Evolutionary conservation across 37 sponge, comb jelly and placozoan species (phyloP).

Genomic region (Mnemiopsis leidyi): DNA sequence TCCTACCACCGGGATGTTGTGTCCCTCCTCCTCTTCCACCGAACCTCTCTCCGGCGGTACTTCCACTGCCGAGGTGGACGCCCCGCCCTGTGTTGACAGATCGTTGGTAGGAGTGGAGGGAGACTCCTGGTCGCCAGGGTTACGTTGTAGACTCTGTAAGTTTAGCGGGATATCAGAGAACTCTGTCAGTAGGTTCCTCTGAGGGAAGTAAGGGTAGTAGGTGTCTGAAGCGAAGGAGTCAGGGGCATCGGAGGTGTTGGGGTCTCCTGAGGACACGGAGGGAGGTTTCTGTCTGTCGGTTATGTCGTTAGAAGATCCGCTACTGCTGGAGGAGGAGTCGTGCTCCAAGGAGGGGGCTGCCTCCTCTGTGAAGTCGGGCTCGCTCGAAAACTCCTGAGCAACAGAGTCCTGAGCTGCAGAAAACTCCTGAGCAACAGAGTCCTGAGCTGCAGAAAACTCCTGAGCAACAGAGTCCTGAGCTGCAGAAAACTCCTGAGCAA

Average conservation of each 20-base stretch:
- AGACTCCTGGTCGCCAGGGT: not conserved
- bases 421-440: not conserved
- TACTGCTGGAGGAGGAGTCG: not conserved
- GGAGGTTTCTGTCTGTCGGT: conserved; percentile 22
- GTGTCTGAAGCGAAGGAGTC: conserved; percentile 32
- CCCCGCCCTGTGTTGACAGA: conserved; percentile 18
- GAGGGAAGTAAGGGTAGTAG: not conserved
- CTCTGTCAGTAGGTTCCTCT: not conserved
- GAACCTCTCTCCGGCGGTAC: not conserved
- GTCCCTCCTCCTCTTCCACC: not conserved
- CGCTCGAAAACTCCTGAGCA: not conserved
- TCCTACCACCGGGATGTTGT: conserved; percentile 6
- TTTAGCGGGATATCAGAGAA: not conserved
- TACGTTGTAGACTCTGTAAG: not conserved
- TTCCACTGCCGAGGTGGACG: not conserved
- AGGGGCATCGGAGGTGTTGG: conserved; percentile 67
- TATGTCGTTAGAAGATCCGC: not conserved
- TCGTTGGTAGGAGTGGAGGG: conserved; percentile 38
- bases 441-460: no score
- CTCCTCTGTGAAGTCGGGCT: not conserved
- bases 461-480: not conserved
- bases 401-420: no score
- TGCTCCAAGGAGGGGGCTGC: not conserved
- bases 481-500: not conserved
- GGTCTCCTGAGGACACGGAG: conserved; percentile 68